These are phyloP conservation scores for Bembecia ichneumoniformis DNA, from an alignment of 2,888 invertebrate species.

Conservation along the genomic window DNA sequence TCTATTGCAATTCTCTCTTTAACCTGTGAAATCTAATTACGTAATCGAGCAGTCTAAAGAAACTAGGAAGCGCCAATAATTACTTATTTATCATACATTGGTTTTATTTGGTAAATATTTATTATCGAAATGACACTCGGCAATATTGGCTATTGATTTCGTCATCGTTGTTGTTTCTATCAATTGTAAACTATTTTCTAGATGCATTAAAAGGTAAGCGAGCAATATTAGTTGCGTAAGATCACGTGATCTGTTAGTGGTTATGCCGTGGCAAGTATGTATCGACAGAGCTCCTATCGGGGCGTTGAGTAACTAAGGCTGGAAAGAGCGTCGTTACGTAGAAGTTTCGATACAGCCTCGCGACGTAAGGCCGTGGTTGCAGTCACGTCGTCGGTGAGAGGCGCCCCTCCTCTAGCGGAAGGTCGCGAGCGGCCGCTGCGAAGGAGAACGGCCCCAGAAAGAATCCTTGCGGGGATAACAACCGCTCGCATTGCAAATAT, in stretches of 20 bases:
- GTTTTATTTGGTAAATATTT: too few species aligned
- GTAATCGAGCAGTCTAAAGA: too few species aligned
- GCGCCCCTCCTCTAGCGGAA: slow-evolving; percentile 64
- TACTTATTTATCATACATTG: too few species aligned
- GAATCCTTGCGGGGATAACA: slow-evolving; percentile 56
- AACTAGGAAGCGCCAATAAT: too few species aligned
- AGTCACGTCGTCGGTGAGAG: slow-evolving; percentile 51
- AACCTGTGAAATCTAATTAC: too few species aligned
- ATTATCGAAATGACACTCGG: slow-evolving; percentile 4
- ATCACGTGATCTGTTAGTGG: slow-evolving; percentile 60
- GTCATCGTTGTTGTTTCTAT: slow-evolving; percentile 37
- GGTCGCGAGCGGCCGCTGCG: slow-evolving; percentile 57
- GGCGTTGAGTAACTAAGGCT: slow-evolving; percentile 65
- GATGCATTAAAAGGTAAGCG: slow-evolving; percentile 55
- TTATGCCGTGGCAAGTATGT: slow-evolving; percentile 50
- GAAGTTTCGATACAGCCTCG: slow-evolving; percentile 70
- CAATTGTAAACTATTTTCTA: slow-evolving; percentile 49
- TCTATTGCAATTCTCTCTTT: background rate
- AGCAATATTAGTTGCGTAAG: slow-evolving; percentile 58
- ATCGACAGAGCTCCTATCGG: slow-evolving; percentile 61
- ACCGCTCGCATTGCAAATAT: slow-evolving; percentile 18
- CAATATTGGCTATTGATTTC: slow-evolving; percentile 34
- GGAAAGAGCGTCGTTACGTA: slow-evolving; percentile 70
- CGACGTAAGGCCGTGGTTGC: slow-evolving; percentile 69
- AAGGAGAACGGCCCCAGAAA: slow-evolving; percentile 65